Conservation (phyloP, 2,113 vertebrate species). For the Cynopterus brachyotis region DNA sequence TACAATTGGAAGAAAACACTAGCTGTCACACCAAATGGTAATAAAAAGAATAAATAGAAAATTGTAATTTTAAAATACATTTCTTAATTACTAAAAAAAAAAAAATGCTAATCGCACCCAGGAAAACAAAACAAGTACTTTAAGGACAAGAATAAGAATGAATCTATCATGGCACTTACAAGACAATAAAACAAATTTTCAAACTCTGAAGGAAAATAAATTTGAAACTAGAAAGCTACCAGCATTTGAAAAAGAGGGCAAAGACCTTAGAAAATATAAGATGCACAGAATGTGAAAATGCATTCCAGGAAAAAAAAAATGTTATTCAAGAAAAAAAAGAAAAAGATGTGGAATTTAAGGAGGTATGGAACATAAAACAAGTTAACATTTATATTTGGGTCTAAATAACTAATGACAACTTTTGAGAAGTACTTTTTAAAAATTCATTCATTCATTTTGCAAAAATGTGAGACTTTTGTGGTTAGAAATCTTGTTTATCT, state of each 20-base stretch:
- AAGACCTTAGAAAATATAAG: neutral
- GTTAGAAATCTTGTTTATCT: neutral
- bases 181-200: neutral
- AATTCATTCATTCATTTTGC: neutral
- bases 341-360: neutral
- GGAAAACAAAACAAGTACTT: neutral
- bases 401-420: neutral
- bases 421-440: neutral
- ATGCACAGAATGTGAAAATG: neutral
- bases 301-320: neutral
- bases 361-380: neutral
- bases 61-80: neutral
- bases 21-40: neutral
- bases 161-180: neutral
- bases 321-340: neutral
- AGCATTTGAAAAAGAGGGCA: neutral
- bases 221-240: neutral
- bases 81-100: neutral
- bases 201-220: neutral
- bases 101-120: neutral
- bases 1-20: neutral
- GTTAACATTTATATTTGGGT: neutral
- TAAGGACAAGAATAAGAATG: neutral
- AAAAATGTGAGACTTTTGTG: neutral
- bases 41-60: neutral